Conservation (phyloP, 2,797 vertebrate species). For the Tolypeutes matacus region DNA sequence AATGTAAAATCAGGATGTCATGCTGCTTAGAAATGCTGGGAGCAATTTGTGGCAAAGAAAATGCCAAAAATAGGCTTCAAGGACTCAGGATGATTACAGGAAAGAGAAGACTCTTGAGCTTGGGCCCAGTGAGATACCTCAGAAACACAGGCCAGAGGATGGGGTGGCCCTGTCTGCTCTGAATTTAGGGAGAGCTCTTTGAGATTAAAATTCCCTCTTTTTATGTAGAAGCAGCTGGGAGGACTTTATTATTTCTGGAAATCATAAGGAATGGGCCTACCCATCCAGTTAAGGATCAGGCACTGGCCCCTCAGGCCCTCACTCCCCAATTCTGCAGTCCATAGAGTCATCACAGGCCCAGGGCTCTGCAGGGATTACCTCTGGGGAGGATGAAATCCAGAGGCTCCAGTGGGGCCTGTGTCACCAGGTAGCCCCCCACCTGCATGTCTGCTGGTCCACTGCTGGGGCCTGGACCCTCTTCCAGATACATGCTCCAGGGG, state of each 20-base stretch:
- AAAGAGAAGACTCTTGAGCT: not conserved
- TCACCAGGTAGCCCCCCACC: not conserved
- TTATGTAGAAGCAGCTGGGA: accelerated
- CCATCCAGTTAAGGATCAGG: no score
- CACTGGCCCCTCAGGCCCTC: no score
- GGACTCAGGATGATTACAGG: not conserved
- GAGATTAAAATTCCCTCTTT: not conserved
- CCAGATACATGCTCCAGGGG: no score
- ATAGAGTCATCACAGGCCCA: no score
- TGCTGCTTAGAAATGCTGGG: not conserved
- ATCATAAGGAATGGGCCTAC: not conserved
- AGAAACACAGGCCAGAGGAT: no score
- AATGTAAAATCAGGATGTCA: not conserved
- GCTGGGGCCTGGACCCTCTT: no score
- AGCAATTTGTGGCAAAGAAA: not conserved
- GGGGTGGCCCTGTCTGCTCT: no score
- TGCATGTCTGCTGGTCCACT: no score
- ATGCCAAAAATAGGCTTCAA: not conserved
- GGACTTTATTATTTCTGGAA: not conserved
- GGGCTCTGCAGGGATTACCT: no score
- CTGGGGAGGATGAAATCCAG: not conserved
- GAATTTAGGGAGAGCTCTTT: not conserved
- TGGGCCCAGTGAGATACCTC: no score
- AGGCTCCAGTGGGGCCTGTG: not conserved
- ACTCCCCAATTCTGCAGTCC: no score